Conservation (phyloP, 2,888 invertebrate species). For the Achlya flavicornis region DNA sequence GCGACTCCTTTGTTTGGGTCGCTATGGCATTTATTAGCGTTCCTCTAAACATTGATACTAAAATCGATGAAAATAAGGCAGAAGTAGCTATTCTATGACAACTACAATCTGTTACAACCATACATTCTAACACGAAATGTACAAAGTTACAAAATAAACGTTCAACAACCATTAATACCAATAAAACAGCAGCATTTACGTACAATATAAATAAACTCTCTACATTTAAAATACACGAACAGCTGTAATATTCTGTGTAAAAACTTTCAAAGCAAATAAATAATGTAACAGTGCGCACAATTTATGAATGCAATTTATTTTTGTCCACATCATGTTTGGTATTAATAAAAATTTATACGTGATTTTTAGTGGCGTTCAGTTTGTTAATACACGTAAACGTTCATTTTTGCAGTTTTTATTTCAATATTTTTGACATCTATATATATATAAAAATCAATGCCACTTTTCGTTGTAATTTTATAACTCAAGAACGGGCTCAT, state of each 20-base stretch:
- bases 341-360: neutral
- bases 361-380: neutral
- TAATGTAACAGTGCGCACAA: neutral
- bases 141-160: neutral
- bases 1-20: too few species aligned
- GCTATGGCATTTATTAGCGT: too few species aligned
- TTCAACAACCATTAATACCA: neutral
- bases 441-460: too few species aligned
- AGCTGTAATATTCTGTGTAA: neutral
- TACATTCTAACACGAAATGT: neutral
- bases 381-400: neutral
- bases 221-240: neutral
- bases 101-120: neutral
- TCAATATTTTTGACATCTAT: too few species aligned
- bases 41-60: too few species aligned
- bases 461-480: too few species aligned
- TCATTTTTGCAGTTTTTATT: neutral
- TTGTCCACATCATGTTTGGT: neutral
- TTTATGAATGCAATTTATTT: neutral
- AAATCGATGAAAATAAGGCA: too few species aligned
- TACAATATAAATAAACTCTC: neutral
- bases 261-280: slow-evolving; percentile 1
- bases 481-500: too few species aligned
- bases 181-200: neutral
- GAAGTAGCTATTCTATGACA: too few species aligned